Conservation (phyloP, 2,113 vertebrate species). For the Pseudopodoces humilis region DNA sequence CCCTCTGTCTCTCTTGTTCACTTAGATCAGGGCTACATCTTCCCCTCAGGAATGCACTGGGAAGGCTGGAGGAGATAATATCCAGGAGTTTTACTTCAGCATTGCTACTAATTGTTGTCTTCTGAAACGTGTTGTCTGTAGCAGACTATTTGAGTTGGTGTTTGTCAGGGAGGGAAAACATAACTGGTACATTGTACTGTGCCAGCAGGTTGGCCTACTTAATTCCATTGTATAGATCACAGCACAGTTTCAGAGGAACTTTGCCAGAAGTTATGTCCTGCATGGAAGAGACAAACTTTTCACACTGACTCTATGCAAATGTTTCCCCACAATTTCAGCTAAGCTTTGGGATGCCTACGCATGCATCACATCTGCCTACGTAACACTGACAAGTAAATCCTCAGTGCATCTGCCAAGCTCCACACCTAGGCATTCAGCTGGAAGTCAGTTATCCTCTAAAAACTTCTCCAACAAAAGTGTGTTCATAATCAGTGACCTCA, state of each 20-base stretch:
- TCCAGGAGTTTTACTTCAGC: background rate
- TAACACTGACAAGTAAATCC: background rate
- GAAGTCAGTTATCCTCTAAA: background rate
- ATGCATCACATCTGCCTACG: background rate
- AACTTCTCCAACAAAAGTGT: background rate
- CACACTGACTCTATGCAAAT: background rate
- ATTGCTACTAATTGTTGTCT: background rate
- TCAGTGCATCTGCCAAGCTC: background rate
- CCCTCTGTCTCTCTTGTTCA: fast-evolving
- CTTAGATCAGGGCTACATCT: background rate
- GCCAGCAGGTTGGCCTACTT: background rate
- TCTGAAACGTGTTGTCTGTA: background rate
- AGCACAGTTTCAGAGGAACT: background rate
- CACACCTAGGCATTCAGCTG: background rate
- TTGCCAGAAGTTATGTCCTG: background rate
- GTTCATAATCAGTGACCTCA: background rate
- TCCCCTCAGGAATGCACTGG: background rate
- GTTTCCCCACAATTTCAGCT: background rate
- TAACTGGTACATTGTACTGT: background rate
- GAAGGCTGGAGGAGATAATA: background rate
- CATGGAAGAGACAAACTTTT: background rate
- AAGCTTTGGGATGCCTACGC: background rate
- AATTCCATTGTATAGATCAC: background rate
- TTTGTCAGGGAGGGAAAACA: background rate
- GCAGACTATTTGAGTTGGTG: background rate